Conservation (phyloP, 2,888 invertebrate species). For the Machimus rusticus region DNA sequence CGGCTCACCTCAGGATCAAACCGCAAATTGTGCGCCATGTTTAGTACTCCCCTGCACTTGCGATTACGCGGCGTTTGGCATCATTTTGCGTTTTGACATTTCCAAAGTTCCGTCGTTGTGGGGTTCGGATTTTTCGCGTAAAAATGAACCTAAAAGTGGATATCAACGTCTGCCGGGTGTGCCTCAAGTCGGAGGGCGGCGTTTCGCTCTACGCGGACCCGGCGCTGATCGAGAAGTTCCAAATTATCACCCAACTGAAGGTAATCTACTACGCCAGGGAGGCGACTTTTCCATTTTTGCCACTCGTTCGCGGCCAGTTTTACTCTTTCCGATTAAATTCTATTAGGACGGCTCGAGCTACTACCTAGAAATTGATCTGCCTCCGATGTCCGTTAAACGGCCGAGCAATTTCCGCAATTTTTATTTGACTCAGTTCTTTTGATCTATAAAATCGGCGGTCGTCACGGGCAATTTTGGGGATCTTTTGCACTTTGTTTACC, state of each 20-base stretch:
- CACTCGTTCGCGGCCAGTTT: background rate
- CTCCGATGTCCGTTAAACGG: background rate
- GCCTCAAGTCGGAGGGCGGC: slow-evolving; percentile 54
- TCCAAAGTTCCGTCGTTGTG: background rate
- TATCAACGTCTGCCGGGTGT: slow-evolving; percentile 56
- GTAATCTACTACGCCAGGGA: slow-evolving; percentile 48
- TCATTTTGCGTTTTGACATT: background rate
- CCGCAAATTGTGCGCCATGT: background rate
- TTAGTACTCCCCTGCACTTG: background rate
- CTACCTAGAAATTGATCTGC: background rate
- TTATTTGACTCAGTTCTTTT: background rate
- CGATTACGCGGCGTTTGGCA: background rate
- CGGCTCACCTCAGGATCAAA: background rate
- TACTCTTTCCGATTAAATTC: background rate
- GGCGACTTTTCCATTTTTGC: background rate
- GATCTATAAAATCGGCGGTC: background rate
- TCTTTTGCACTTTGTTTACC: background rate
- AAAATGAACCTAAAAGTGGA: slow-evolving; percentile 19
- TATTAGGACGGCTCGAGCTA: background rate
- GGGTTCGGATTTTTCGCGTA: background rate
- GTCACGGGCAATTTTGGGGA: background rate
- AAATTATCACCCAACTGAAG: slow-evolving; percentile 54
- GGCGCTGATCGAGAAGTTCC: slow-evolving; percentile 52
- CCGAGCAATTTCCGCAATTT: background rate
- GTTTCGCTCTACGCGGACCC: slow-evolving; percentile 48